Conservation (phyloP, 2,888 invertebrate species). For the Athrips mouffetella region DNA sequence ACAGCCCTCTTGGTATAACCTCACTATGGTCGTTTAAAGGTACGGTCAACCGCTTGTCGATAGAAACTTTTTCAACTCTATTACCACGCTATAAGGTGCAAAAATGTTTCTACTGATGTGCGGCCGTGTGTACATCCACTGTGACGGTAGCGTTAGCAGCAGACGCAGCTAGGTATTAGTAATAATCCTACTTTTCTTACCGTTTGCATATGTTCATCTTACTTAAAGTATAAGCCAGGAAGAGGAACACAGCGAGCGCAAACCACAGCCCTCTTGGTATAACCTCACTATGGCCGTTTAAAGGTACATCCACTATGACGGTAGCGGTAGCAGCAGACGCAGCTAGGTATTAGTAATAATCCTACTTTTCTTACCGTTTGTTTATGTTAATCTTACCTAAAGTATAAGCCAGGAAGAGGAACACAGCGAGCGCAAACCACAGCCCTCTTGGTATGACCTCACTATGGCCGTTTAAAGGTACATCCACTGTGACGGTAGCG, state of each 20-base stretch:
- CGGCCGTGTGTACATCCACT: too few species aligned
- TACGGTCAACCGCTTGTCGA: too few species aligned
- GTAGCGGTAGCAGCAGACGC: constrained; percentile 75
- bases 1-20: constrained; percentile 87
- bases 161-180: too few species aligned
- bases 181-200: too few species aligned
- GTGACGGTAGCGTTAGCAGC: too few species aligned
- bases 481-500: constrained; percentile 51
- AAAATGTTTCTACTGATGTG: too few species aligned
- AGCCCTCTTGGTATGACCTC: constrained; percentile 87
- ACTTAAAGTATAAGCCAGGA: constrained; percentile 98
- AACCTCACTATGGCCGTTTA: constrained; percentile 52
- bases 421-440: constrained; percentile 90
- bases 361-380: neutral
- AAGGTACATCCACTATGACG: constrained; percentile 44
- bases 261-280: constrained; percentile 93
- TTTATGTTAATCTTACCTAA: constrained; percentile 82
- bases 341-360: neutral
- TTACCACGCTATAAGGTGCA: too few species aligned
- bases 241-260: constrained; percentile 93
- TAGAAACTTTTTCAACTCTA: too few species aligned
- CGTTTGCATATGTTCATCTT: too few species aligned
- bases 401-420: constrained; percentile 96
- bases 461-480: constrained; percentile 49
- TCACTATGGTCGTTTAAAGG: constrained; percentile 53